These are phyloP conservation scores for Smittia aterrima DNA, from an alignment of 2,888 invertebrate genomes.

Conservation along the genomic window DNA sequence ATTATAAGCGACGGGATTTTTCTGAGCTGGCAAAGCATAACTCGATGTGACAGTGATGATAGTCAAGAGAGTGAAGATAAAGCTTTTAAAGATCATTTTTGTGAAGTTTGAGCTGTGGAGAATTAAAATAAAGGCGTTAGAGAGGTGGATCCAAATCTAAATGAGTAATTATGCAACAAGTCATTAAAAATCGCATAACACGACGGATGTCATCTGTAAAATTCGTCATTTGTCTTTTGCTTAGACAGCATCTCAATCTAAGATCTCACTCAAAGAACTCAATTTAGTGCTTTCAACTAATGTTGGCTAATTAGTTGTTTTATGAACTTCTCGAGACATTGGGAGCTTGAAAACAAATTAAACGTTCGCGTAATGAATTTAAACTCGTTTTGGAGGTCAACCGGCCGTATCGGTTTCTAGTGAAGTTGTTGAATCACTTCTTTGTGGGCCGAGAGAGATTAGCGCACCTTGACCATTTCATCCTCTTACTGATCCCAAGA, in stretches of 20 bases:
- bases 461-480: neutral
- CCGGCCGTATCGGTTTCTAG: neutral
- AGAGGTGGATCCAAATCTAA: neutral
- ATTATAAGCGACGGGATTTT: conserved; percentile 16
- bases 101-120: neutral
- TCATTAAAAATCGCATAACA: too few species aligned
- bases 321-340: too few species aligned
- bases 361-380: neutral
- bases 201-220: too few species aligned
- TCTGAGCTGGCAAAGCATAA: neutral
- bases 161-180: neutral
- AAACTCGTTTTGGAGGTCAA: conserved; percentile 1
- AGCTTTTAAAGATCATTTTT: conserved; percentile 9
- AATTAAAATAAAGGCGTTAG: neutral
- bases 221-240: too few species aligned
- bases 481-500: neutral
- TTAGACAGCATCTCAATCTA: too few species aligned
- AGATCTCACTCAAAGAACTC: too few species aligned
- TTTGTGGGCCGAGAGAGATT: neutral
- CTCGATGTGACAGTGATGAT: neutral
- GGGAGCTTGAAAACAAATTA: too few species aligned
- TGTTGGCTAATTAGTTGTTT: too few species aligned
- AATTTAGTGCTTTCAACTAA: too few species aligned
- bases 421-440: neutral
- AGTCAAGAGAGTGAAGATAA: conserved; percentile 10